Evolutionary conservation across 92 coral and sea anemone genomes (phyloP), one percentile per base, ranked within the genome.

Genomic region (Porites divaricata): DNA sequence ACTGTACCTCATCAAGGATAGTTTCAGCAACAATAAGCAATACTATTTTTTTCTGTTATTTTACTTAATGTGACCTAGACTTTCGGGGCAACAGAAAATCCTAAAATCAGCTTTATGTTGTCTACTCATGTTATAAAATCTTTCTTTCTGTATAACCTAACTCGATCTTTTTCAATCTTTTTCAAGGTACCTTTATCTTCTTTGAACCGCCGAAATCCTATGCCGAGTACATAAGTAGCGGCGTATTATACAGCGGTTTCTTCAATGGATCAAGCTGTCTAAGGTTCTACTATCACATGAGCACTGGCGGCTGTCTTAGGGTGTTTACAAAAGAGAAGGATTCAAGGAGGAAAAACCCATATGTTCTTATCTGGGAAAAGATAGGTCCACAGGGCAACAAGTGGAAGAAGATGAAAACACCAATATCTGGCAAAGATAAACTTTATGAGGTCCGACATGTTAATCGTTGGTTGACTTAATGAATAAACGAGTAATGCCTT

Each of bases 181-280:
- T 12, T 54, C 59, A 54, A 79, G 84, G 75, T 19, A 67, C n/a
- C 8, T 79, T 79, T 41, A 52, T 79, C 52, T 79, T 79, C 84
- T 79, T 79, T 26, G 28, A 52, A 23, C 67, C 26, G 49, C 84
- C 84, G 25, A 9, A 14, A 67, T 25, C 28, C 9, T 52, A 19
- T 9, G 52, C 58, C 17, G 77, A 70, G 59, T 81, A 81, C 78
- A 81, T 81, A 70, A 81, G 70, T 70, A 81, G 85, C 9, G 70
- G 85, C 45, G 85, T 81, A 4, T 61, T 81, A 7, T 25, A 14
- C 77, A 81, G 85, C 24, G 85, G 85, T 20, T 81, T 70, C 78
- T 57, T 81, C 24, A 57, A 9, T 15, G 78, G 85, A 21, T 57
- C 77, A 14, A 54, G 61, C 51, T 81, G 78, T 28, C 23, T 81